A percentile compares a stretch with the other conserved stretches of the same genome.
These are phyloP conservation scores for Epizoanthus ramosus DNA, from an alignment of 92 coral and sea anemone species.

Conservation along the genomic window DNA sequence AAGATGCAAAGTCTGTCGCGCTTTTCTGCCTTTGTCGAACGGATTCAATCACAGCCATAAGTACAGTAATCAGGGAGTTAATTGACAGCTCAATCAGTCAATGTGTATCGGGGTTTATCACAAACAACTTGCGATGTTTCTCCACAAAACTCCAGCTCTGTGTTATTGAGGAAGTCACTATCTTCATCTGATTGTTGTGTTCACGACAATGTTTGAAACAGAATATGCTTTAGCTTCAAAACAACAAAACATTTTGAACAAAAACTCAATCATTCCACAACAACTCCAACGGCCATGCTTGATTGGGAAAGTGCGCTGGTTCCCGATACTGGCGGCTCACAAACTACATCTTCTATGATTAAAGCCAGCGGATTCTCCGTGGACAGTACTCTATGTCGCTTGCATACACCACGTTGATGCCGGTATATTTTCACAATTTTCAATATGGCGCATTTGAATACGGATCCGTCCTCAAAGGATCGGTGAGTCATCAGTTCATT, in stretches of 20 bases:
- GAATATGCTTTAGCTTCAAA: no score
- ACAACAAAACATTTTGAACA: not conserved
- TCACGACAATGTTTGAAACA: not conserved
- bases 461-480: conserved; percentile 85
- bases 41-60: conserved; percentile 92
- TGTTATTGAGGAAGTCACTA: not conserved
- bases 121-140: not conserved
- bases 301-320: conserved; percentile 6
- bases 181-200: not conserved
- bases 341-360: not conserved
- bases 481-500: conserved; percentile 65
- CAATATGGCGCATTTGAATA: conserved; percentile 92
- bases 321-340: conserved; percentile 40
- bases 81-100: not conserved
- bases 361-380: conserved; percentile 39
- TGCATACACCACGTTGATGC: conserved; percentile 13
- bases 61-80: no score
- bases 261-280: conserved; percentile 3
- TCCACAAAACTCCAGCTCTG: not conserved
- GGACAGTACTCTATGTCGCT: not conserved
- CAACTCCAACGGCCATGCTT: conserved; percentile 50
- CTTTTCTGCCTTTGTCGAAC: conserved; percentile 91
- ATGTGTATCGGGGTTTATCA: not conserved
- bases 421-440: not conserved
- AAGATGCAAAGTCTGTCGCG: conserved; percentile 85